Evolutionary conservation across 2,797 vertebrate genomes (phyloP), one percentile per base, ranked within the genome.

Genomic region (Enteromius mattozi): DNA sequence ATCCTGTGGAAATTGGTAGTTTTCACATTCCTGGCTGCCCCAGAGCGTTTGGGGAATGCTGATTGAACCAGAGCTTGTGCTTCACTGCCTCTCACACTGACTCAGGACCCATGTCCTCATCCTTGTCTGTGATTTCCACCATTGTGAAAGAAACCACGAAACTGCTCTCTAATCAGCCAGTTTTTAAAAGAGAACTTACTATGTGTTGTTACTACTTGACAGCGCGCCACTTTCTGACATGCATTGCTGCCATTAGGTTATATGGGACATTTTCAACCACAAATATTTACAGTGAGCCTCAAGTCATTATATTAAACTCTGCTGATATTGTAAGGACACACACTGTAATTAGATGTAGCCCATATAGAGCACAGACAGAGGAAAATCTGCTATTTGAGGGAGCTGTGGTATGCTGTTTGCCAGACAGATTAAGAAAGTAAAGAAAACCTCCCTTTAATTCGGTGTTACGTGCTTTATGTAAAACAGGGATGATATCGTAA

Each of bases 11-110:
- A 84, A 86, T 81, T 75, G 81, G 86, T 87, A 85, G 86, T 80
- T 85, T 72, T 81, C 24, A 56, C 84, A 89, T 89, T 89, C 84
- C 82, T 87, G 79, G 40, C 76, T 63, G 69, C 35, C 81, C 81
- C 35, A 21, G 21, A 78, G 63, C 70, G 69, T 82, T 78, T 81
- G n/a, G 33, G 45, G 71, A 85, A 86, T 80, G 86, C 74, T 77
- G 59, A 80, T 74, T 84, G 80, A 86, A 86, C 72, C 27, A 40
- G 51, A 84, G 85, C 70, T 68, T 35, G 42, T 19, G n/a, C 37
- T 77, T 80, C 45, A 72, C 24, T 51, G 51, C 51, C 35, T 71
- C 30, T 54, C 33, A 77, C 61, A 21, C 59, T 9, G 61, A 68
- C 81, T 69, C 82, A 16, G 6, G 35, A 69, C 72, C 74, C 1